These are phyloP conservation scores for Ibidorhyncha struthersii DNA, from an alignment of 2,113 vertebrate species.

Conservation along the genomic window DNA sequence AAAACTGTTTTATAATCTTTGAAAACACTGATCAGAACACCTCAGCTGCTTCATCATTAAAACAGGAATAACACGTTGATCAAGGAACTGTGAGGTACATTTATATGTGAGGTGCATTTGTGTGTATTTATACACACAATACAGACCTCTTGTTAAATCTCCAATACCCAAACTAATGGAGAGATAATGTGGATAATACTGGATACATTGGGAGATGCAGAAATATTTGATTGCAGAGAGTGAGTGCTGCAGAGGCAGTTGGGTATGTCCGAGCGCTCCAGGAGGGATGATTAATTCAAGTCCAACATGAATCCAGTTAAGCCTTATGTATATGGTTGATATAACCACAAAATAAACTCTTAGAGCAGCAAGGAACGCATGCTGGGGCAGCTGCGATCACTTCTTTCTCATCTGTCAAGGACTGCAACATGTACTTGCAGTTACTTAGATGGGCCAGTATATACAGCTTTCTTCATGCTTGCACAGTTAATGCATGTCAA, in stretches of 20 bases:
- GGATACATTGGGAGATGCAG: background rate
- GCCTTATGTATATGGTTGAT: fast-evolving
- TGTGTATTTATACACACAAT: background rate
- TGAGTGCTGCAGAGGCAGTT: background rate
- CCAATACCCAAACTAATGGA: background rate
- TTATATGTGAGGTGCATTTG: background rate
- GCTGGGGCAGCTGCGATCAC: background rate
- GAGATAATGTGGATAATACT: background rate
- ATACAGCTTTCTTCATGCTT: background rate
- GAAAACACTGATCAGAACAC: background rate
- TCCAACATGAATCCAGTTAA: background rate
- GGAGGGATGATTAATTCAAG: background rate
- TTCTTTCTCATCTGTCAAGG: background rate
- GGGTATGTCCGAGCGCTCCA: background rate
- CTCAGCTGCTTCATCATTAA: background rate
- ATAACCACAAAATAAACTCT: background rate
- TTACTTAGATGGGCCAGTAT: background rate
- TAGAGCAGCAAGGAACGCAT: background rate
- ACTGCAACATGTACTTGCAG: background rate
- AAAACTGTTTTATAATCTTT: background rate
- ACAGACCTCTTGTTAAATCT: background rate
- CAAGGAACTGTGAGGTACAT: background rate
- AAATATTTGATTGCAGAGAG: background rate
- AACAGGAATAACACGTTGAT: background rate
- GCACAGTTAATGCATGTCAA: background rate